These are phyloP conservation scores for Rhabdornis inornatus DNA, from an alignment of 2,113 vertebrate species.

Conservation along the genomic window DNA sequence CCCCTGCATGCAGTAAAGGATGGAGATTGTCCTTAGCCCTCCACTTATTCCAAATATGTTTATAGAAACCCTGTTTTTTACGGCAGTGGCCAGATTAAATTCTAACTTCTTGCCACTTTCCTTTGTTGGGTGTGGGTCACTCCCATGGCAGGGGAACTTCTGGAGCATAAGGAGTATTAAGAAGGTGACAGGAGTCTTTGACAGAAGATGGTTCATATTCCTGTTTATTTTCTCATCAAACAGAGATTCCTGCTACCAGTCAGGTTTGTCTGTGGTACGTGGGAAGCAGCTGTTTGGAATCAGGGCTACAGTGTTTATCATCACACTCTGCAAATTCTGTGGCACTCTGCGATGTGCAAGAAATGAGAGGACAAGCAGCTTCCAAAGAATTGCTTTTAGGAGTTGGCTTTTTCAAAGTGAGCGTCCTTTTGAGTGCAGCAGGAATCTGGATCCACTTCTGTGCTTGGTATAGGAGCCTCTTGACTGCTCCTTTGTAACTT, in stretches of 20 bases:
- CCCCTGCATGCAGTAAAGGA: neutral
- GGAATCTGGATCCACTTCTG: neutral
- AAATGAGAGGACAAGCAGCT: neutral
- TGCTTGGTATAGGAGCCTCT: neutral
- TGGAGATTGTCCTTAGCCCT: neutral
- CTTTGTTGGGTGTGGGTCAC: neutral
- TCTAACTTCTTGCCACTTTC: neutral
- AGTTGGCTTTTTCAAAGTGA: neutral
- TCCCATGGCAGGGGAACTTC: neutral
- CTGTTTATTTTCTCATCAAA: neutral
- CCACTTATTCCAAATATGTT: neutral
- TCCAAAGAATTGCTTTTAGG: neutral
- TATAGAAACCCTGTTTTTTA: neutral
- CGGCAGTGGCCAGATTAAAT: neutral
- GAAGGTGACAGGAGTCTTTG: neutral
- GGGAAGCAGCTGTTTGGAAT: neutral
- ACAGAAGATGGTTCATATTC: neutral
- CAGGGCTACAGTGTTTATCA: neutral
- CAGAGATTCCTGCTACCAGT: neutral
- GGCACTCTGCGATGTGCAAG: neutral
- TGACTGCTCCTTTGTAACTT: neutral
- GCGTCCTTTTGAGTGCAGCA: neutral
- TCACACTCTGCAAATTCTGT: neutral
- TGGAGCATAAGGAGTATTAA: neutral
- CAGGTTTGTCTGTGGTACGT: fast-evolving